Evolutionary conservation across 30 jellyfish, hydroid and myxozoan species (phyloP).

Genomic region (Phacellophora camtschatica): DNA sequence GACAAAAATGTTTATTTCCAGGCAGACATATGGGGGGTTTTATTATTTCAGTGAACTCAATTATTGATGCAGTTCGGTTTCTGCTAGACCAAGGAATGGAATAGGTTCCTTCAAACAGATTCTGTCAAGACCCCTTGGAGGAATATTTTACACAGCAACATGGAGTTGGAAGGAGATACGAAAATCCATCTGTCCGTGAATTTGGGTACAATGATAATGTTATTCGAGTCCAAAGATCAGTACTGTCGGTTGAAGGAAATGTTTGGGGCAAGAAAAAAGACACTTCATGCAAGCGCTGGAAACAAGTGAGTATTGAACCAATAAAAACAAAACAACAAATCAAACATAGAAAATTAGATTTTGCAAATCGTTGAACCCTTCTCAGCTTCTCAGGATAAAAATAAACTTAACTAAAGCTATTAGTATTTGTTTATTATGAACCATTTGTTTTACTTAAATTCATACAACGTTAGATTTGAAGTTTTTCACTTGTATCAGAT

Average conservation of each 20-base stretch:
- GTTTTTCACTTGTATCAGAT: too few relatives aligned
- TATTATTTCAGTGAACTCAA: background rate
- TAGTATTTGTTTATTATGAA: too few relatives aligned
- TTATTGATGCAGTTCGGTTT: background rate
- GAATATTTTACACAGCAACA: background rate
- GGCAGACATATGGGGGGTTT: background rate
- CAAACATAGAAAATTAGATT: too few relatives aligned
- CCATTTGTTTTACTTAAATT: too few relatives aligned
- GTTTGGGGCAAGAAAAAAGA: too few relatives aligned
- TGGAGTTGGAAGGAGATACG: background rate
- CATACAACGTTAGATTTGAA: too few relatives aligned
- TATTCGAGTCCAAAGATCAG: background rate
- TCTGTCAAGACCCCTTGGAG: slow-evolving; percentile 9
- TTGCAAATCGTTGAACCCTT: too few relatives aligned
- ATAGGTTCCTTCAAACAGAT: background rate
- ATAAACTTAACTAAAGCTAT: too few relatives aligned
- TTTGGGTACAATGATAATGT: background rate
- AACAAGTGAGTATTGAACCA: too few relatives aligned
- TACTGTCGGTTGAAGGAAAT: background rate
- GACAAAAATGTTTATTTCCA: background rate
- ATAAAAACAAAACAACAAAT: too few relatives aligned
- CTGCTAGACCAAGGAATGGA: background rate
- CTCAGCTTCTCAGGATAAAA: too few relatives aligned
- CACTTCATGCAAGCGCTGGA: too few relatives aligned
- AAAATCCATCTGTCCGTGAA: slow-evolving; percentile 4